Evolutionary conservation across 2,797 vertebrate species (phyloP).

Genomic region (Crenuchus spilurus): DNA sequence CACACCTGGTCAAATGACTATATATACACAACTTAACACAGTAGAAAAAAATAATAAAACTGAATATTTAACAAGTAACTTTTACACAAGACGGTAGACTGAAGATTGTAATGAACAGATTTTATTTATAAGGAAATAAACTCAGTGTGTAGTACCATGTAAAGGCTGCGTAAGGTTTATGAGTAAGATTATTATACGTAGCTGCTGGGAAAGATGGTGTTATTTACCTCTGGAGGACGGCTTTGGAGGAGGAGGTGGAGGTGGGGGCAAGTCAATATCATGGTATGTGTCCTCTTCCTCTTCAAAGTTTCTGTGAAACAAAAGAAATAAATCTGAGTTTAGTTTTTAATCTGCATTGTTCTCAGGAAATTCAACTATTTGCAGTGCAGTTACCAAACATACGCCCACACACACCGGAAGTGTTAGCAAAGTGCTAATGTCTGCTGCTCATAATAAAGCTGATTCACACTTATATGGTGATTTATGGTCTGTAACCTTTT

Average conservation of each 20-base stretch:
- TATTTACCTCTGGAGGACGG: conserved; percentile 38
- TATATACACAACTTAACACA: no score
- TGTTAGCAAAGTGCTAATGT: not conserved
- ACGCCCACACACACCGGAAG: conserved; percentile 8
- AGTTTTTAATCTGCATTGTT: conserved; percentile 5
- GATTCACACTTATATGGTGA: no score
- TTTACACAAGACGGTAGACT: no score
- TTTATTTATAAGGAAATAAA: no score
- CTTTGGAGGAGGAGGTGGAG: conserved; percentile 52
- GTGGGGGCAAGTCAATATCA: conserved; percentile 57
- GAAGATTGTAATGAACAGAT: no score
- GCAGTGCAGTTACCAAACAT: not conserved
- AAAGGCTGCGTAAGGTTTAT: not conserved
- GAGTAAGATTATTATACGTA: not conserved
- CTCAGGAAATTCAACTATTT: conserved; percentile 14
- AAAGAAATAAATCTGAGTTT: not conserved
- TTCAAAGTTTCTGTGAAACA: conserved; percentile 27
- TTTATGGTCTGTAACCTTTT: not conserved
- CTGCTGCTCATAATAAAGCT: not conserved
- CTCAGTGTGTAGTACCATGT: not conserved
- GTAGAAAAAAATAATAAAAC: no score
- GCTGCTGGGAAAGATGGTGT: not conserved
- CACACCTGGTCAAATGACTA: no score
- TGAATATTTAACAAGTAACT: no score
- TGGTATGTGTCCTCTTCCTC: conserved; percentile 59